Base-by-base conservation (phyloP, 2,797 vertebrate species). In the Nasua narica region DNA sequence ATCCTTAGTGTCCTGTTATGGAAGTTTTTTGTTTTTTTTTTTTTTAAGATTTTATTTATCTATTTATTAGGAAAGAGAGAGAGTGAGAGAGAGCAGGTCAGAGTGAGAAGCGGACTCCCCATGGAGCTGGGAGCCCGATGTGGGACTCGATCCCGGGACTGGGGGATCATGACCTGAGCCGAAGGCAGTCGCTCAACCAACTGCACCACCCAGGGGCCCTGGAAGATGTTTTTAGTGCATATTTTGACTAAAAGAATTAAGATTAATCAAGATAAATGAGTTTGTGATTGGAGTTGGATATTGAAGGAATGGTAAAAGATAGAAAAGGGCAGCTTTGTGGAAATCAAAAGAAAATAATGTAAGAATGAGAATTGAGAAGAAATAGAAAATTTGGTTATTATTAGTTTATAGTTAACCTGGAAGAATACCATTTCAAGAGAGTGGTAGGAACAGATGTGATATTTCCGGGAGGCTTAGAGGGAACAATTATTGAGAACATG, bases 281-380 rank as follows among this genome's bases (percentile, higher is more conserved):
- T 85, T 23, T 78, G 23, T 85, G n/a, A 94, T 67, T 89, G 29
- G 46, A 90, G 58, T 52, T 90, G 32, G 23, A 70, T 77, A 70
- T 78, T 62, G 48, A 88, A 89, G 52, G 32, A 89, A 25, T n/a
- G 4, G 10, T 74, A 69, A 8, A 21, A 76, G 43, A 1, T 92
- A 83, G 43, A 1, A 81, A 93, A 85, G 35, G 52, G 5, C 50
- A 70, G 3, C 29, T 27, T 77, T 14, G 43, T 91, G 43, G 62
- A 91, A 84, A 91, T 94, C 56, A 87, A 74, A 87, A 60, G 43
- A 84, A 54, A 94, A 87, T 74, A 79, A 29, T 82, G n/a, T 70
- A 74, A 54, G 23, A 62, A 10, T 92, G 58, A 85, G 52, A 10
- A 70, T 37, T 81, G 40, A 88, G 76, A 70, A 82, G 54, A 92